Evolutionary conservation across 1,140 invertebrate species (phyloP).

Genomic region (Lordiphosa stackelbergi): DNA sequence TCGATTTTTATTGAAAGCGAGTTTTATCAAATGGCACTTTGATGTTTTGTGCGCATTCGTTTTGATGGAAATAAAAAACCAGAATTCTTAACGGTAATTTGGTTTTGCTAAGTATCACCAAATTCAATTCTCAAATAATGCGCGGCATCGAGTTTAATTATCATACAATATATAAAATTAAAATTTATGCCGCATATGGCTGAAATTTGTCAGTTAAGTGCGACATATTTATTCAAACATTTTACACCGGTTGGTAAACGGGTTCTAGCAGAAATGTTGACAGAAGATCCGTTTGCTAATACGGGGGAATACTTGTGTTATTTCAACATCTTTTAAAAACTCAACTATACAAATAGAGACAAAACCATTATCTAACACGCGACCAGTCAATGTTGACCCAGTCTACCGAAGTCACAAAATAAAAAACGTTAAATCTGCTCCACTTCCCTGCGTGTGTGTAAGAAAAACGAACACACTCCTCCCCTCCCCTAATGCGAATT

Average conservation of each 20-base stretch:
- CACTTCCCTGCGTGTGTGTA: slow-evolving; percentile 1
- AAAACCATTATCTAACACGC: slow-evolving; percentile 13
- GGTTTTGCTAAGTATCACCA: slow-evolving; percentile 3
- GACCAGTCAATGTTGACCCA: slow-evolving; percentile 12
- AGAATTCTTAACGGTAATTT: slow-evolving; percentile 12
- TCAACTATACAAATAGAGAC: neutral
- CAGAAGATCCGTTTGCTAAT: no score
- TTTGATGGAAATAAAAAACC: slow-evolving; percentile 4
- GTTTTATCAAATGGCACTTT: no score
- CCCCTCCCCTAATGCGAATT: slow-evolving; percentile 28
- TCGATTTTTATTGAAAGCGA: slow-evolving; percentile 1
- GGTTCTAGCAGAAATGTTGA: no score
- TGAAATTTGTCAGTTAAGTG: no score
- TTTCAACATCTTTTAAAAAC: neutral
- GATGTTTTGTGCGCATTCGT: neutral
- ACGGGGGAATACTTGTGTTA: no score
- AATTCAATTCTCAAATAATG: slow-evolving; percentile 11
- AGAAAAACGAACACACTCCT: slow-evolving; percentile 4
- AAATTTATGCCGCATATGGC: neutral
- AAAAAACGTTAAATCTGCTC: slow-evolving; percentile 4
- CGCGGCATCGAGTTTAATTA: slow-evolving; percentile 8
- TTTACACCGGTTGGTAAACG: no score
- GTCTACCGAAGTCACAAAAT: slow-evolving; percentile 4
- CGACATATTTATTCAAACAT: no score
- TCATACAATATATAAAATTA: slow-evolving; percentile 2